Conservation (phyloP, 2,113 vertebrate genomes). For the Thermophis baileyi region DNA sequence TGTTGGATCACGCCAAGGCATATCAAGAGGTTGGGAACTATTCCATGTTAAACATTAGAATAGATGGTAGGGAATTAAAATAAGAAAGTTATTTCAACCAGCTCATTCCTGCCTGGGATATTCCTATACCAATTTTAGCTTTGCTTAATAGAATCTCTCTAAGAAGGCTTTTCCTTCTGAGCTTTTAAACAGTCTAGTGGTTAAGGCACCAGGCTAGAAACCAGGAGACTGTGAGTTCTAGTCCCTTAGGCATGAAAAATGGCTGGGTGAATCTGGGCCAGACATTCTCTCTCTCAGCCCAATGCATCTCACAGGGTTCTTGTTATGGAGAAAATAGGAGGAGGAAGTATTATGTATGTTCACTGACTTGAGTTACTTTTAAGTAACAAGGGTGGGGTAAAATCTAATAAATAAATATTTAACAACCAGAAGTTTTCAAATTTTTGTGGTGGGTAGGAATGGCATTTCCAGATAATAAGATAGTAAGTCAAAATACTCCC, state of each 20-base stretch:
- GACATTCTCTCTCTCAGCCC: background rate
- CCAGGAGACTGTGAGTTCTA: background rate
- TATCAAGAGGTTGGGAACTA: background rate
- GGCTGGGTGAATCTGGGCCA: background rate
- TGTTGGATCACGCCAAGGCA: background rate
- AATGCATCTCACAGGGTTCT: background rate
- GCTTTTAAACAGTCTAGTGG: background rate
- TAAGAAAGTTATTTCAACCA: background rate
- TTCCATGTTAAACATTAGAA: background rate
- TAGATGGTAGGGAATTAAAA: background rate
- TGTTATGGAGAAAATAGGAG: background rate
- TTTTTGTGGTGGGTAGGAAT: background rate
- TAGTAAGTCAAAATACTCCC: background rate
- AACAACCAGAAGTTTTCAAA: background rate
- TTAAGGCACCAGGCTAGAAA: no score
- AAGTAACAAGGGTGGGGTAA: background rate
- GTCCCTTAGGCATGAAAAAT: background rate
- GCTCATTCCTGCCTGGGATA: background rate
- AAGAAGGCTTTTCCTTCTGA: background rate
- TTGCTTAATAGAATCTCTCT: background rate
- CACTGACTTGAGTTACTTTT: background rate
- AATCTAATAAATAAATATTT: background rate
- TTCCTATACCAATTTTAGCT: background rate
- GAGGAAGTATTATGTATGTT: background rate
- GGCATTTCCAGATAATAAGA: background rate